Percentiles rank a stretch among this genome's conserved stretches.
phyloP scores from a whole-genome alignment of 1,140 invertebrate genomes.

The Drosophila punjabiensis region DNA sequence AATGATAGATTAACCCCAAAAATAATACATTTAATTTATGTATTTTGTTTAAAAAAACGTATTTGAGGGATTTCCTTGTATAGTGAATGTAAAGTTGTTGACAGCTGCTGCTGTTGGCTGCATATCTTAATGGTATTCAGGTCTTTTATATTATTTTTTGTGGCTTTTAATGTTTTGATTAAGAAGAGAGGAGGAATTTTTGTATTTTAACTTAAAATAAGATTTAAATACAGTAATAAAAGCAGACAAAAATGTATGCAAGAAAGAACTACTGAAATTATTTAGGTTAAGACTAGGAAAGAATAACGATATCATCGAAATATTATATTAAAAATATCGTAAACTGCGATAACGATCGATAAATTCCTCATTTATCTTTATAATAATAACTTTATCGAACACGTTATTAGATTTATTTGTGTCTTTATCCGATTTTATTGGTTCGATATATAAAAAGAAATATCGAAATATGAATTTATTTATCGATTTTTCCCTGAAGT shows the following conservation, averaged over 20 bases:
- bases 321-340: no score
- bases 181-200: not conserved
- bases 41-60: slow-evolving; percentile 9
- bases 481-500: no score
- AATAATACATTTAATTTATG: slow-evolving; percentile 21
- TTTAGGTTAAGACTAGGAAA: not conserved
- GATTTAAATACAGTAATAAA: slow-evolving; percentile 5
- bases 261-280: not conserved
- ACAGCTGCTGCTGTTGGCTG: slow-evolving; percentile 16
- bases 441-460: no score
- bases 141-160: slow-evolving; percentile 33
- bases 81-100: slow-evolving; percentile 26
- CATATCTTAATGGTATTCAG: slow-evolving; percentile 19
- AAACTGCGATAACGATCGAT: no score
- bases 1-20: slow-evolving; percentile 21
- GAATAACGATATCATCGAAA: no score
- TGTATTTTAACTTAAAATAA: slow-evolving; percentile 8
- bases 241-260: no score
- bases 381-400: no score
- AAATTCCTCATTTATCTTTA: no score
- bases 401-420: no score
- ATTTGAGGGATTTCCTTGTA: slow-evolving; percentile 15
- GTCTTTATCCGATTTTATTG: no score
- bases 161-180: slow-evolving; percentile 24
- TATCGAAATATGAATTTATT: no score